Evolutionary conservation across 2,888 invertebrate species (phyloP).

Genomic region (Macrophya alboannulata): DNA sequence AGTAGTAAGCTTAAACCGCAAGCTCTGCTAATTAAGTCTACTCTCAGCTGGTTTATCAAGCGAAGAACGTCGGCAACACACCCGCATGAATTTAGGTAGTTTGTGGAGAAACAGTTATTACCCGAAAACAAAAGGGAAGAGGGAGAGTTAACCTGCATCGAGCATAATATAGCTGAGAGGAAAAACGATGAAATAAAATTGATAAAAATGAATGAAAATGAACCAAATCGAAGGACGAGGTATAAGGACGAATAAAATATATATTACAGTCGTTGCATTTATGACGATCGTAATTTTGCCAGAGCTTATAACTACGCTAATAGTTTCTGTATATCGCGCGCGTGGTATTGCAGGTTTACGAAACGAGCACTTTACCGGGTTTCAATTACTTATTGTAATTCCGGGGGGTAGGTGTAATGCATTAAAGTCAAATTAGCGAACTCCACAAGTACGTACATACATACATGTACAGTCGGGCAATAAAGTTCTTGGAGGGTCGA

Average conservation of each 20-base stretch:
- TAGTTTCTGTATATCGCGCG: background rate
- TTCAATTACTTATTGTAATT: conserved; percentile 17
- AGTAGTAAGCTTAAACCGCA: conserved; percentile 52
- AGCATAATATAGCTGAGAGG: background rate
- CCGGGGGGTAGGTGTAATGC: background rate
- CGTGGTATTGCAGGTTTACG: background rate
- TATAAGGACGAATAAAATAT: background rate
- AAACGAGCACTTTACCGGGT: background rate
- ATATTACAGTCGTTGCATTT: background rate
- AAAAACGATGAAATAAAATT: background rate
- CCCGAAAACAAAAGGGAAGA: background rate
- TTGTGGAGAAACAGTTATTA: conserved; percentile 19
- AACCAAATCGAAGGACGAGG: background rate
- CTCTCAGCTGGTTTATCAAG: conserved; percentile 71
- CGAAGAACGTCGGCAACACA: conserved; percentile 34
- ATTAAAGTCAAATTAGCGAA: conserved; percentile 1
- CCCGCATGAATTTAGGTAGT: conserved; percentile 31
- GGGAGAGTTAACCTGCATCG: background rate
- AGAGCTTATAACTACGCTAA: background rate
- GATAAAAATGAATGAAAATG: background rate
- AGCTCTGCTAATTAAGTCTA: conserved; percentile 69
- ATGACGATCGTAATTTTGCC: background rate
- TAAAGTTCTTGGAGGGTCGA: too few species aligned
- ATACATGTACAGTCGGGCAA: too few species aligned
- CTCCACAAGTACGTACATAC: background rate